phyloP scores from a whole-genome alignment of 2,888 invertebrate genomes.

The Dicranocentrus wangi region DNA sequence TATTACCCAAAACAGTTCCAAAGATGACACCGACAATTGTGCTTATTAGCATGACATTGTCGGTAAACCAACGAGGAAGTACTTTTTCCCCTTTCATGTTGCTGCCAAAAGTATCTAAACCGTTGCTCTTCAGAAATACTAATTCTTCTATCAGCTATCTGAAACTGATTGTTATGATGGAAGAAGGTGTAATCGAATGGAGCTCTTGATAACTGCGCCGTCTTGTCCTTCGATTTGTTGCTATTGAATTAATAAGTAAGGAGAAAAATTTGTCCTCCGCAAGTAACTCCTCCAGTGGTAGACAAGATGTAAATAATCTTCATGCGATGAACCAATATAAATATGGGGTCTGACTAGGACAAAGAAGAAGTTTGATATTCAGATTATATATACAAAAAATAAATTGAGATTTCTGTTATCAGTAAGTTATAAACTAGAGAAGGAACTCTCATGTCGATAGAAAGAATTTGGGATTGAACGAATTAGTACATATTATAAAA shows the following conservation, averaged over 20 bases:
- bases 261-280: slow-evolving; percentile 50
- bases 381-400: too few relatives aligned
- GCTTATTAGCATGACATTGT: slow-evolving; percentile 85
- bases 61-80: slow-evolving; percentile 78
- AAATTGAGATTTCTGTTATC: too few relatives aligned
- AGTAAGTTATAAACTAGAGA: too few relatives aligned
- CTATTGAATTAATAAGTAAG: slow-evolving; percentile 37
- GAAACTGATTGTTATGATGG: slow-evolving; percentile 53
- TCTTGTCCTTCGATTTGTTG: slow-evolving; percentile 47
- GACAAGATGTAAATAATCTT: slow-evolving; percentile 57
- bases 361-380: too few relatives aligned
- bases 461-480: too few relatives aligned
- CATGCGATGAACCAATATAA: slow-evolving; percentile 43
- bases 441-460: too few relatives aligned
- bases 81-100: slow-evolving; percentile 63
- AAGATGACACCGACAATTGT: slow-evolving; percentile 87
- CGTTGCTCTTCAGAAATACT: slow-evolving; percentile 59
- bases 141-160: slow-evolving; percentile 54
- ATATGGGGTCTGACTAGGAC: too few relatives aligned
- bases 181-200: slow-evolving; percentile 52
- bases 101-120: slow-evolving; percentile 54
- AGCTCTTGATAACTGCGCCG: slow-evolving; percentile 63
- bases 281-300: slow-evolving; percentile 48
- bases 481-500: too few relatives aligned
- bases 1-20: slow-evolving; percentile 82